These are phyloP conservation scores for Entelurus aequoreus DNA, from an alignment of 2,113 vertebrate species.

Conservation along the genomic window DNA sequence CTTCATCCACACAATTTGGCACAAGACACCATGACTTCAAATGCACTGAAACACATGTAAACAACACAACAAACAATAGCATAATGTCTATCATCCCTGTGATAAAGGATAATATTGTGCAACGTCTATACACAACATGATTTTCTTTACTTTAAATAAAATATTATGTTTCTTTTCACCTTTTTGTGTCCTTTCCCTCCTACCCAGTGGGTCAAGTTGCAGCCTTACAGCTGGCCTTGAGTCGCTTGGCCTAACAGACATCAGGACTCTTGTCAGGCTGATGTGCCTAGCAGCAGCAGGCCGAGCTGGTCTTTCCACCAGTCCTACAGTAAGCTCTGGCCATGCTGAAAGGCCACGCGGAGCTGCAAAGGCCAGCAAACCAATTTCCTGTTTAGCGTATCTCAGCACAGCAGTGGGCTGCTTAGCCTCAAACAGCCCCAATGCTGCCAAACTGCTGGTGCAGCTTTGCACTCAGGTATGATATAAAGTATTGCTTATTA, in stretches of 20 bases:
- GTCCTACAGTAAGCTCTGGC: conserved; percentile 60
- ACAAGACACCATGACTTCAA: too few relatives aligned
- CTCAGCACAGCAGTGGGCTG: conserved; percentile 96
- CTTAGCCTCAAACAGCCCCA: conserved; percentile 90
- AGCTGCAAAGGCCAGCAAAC: conserved; percentile 85
- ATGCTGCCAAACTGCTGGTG: conserved; percentile 90
- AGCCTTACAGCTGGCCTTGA: conserved; percentile 97
- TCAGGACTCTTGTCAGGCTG: conserved; percentile 88
- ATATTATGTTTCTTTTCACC: background rate
- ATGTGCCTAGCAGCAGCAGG: conserved; percentile 97
- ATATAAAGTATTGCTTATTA: background rate
- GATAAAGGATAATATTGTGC: background rate
- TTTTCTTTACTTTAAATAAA: background rate
- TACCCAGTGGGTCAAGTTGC: conserved; percentile 89
- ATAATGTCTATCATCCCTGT: background rate
- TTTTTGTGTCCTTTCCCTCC: background rate
- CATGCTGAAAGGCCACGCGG: conserved; percentile 79
- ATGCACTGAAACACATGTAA: background rate
- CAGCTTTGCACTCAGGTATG: conserved; percentile 93
- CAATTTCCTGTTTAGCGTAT: conserved; percentile 94
- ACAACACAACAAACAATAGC: background rate
- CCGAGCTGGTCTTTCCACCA: conserved; percentile 89
- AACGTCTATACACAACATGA: background rate
- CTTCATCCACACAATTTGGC: background rate
- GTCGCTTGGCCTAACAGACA: conserved; percentile 91